Conservation (phyloP, 2,797 vertebrate genomes). For the Acipenser transmontanus region DNA sequence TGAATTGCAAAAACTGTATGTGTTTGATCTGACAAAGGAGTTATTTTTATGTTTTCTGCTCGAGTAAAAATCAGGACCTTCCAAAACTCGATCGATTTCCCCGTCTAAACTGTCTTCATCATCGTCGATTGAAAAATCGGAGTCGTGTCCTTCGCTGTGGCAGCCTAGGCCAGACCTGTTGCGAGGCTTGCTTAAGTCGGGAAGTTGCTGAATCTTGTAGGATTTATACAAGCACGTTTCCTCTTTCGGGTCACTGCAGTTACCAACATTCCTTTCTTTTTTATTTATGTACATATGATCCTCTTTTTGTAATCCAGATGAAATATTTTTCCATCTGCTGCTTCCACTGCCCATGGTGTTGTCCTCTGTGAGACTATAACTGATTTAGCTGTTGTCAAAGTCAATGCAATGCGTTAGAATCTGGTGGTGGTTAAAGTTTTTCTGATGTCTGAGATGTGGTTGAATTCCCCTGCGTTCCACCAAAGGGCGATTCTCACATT, state of each 20-base stretch:
- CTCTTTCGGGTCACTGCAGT: conserved; percentile 21
- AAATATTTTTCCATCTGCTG: conserved; percentile 57
- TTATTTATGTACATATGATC: conserved; percentile 18
- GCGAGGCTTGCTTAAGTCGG: conserved; percentile 24
- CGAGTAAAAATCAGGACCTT: conserved; percentile 19
- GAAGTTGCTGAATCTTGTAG: conserved; percentile 21
- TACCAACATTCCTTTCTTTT: conserved; percentile 7
- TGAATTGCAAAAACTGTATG: conserved; percentile 48
- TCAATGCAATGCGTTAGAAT: not conserved
- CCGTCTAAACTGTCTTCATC: conserved; percentile 29
- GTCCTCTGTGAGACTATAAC: not conserved
- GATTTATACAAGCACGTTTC: conserved; percentile 29
- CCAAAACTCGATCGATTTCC: conserved; percentile 37
- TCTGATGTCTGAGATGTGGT: conserved; percentile 1
- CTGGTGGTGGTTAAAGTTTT: conserved; percentile 16
- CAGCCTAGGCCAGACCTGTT: conserved; percentile 34
- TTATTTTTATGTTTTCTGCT: conserved; percentile 29
- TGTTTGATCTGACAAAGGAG: conserved; percentile 35
- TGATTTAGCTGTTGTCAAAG: conserved; percentile 4
- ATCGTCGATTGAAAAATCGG: conserved; percentile 43
- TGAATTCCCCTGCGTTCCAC: conserved; percentile 9
- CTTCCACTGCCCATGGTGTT: conserved; percentile 53
- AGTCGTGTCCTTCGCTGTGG: conserved; percentile 44
- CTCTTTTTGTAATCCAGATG: conserved; percentile 47
- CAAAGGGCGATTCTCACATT: not conserved